Conservation (phyloP, 23 tunicate genomes). For the Oikopleura dioica region DNA sequence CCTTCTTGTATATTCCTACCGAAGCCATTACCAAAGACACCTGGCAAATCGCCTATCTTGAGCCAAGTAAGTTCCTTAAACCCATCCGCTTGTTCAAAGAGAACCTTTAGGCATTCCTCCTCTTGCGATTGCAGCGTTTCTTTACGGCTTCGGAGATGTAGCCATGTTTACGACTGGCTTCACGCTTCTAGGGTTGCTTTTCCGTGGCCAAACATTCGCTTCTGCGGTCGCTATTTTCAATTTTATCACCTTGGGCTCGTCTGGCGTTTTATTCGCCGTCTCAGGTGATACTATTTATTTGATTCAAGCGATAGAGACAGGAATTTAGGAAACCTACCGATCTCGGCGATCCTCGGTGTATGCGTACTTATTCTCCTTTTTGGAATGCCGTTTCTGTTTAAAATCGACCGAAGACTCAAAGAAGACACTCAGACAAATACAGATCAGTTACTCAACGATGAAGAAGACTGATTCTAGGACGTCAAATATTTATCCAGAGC, state of each 20-base stretch:
- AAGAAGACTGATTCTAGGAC: no score
- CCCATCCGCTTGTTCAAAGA: not conserved
- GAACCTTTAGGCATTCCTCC: not conserved
- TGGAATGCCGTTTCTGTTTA: no score
- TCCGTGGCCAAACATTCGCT: conserved; percentile 2
- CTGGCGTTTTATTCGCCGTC: not conserved
- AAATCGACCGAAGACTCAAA: no score
- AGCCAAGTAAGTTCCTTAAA: not conserved
- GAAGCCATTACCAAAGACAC: conserved; percentile 2
- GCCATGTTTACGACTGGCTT: not conserved
- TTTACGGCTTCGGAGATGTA: not conserved
- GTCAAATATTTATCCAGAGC: no score
- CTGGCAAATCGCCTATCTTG: not conserved
- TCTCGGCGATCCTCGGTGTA: no score
- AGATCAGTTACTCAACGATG: no score
- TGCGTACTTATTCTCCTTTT: no score
- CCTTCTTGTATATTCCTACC: not conserved
- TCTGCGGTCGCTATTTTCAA: not conserved
- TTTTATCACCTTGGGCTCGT: not conserved
- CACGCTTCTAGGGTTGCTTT: not conserved
- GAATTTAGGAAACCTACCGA: no score
- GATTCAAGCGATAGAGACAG: no score
- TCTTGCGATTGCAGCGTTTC: not conserved
- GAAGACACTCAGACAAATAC: no score
- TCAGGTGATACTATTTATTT: no score